Percentiles rank a stretch among this genome's conserved stretches.
Conservation (phyloP, 1,140 invertebrate genomes). For the Scaptomyza montana region DNA sequence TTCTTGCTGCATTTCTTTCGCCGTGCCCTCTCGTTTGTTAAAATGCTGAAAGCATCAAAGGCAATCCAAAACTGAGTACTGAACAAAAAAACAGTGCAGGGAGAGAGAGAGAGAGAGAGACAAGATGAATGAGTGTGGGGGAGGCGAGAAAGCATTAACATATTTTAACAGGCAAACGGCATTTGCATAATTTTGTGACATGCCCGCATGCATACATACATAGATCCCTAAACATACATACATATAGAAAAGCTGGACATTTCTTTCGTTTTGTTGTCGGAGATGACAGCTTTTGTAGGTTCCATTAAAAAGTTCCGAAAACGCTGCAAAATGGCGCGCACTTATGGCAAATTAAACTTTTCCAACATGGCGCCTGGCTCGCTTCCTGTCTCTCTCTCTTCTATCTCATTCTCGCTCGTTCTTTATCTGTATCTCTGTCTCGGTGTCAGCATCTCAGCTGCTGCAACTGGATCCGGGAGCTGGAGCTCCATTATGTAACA, state of each 20-base stretch:
- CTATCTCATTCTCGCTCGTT: conserved; percentile 11
- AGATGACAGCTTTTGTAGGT: conserved; percentile 46
- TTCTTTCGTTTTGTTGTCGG: conserved; percentile 27
- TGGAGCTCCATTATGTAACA: conserved; percentile 74
- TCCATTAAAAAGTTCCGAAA: conserved; percentile 62
- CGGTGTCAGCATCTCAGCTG: background rate
- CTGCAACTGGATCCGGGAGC: conserved; percentile 28
- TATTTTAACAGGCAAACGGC: conserved; percentile 73
- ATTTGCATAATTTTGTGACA: conserved; percentile 70
- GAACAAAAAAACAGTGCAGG: conserved; percentile 9
- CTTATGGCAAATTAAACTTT: conserved; percentile 83
- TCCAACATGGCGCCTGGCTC: conserved; percentile 60
- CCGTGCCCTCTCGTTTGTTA: too few relatives aligned
- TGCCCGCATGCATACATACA: background rate
- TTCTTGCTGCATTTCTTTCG: too few relatives aligned
- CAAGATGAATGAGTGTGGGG: background rate
- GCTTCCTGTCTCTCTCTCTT: conserved; percentile 3
- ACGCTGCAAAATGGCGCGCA: conserved; percentile 64
- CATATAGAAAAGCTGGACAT: conserved; percentile 16
- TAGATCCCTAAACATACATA: background rate
- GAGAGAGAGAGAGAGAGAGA: conserved; percentile 19
- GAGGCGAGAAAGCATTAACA: conserved; percentile 54
- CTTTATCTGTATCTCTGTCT: background rate
- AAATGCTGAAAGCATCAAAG: conserved; percentile 16
- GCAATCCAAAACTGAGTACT: conserved; percentile 1